These are phyloP conservation scores for Agrotis exclamationis DNA, from an alignment of 2,888 invertebrate genomes.

Conservation along the genomic window DNA sequence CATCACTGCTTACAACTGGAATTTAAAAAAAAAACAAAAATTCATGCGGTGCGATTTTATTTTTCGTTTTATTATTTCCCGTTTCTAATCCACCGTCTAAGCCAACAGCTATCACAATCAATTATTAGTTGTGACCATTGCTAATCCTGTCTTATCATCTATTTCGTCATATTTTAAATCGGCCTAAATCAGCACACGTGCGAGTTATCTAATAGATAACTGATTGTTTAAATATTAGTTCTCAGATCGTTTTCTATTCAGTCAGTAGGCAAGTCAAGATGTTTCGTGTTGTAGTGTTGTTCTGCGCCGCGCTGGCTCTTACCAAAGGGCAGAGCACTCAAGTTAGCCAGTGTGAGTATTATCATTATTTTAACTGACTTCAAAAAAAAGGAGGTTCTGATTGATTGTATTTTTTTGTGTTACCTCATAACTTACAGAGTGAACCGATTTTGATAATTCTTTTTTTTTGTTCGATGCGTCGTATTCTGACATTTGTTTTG, in stretches of 20 bases:
- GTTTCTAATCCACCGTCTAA: no score
- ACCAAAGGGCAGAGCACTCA: conserved; percentile 50
- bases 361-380: not conserved
- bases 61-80: no score
- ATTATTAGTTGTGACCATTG: not conserved
- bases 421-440: no score
- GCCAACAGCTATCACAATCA: not conserved
- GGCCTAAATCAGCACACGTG: conserved; percentile 1
- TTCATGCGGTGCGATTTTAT: no score
- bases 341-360: conserved; percentile 61
- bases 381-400: no score
- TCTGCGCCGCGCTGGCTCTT: conserved; percentile 46
- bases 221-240: conserved; percentile 17
- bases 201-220: conserved; percentile 5
- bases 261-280: conserved; percentile 27
- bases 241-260: conserved; percentile 7
- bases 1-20: no score
- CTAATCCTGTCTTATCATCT: conserved; percentile 22
- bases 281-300: conserved; percentile 48
- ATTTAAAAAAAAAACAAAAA: no score
- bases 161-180: conserved; percentile 8
- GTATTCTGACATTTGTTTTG: no score
- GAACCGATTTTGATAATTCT: no score
- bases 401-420: no score
- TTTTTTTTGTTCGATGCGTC: no score